Evolutionary conservation across 2,113 vertebrate species (phyloP), one percentile per base, ranked within the genome.

Genomic region (Alethe castanea): DNA sequence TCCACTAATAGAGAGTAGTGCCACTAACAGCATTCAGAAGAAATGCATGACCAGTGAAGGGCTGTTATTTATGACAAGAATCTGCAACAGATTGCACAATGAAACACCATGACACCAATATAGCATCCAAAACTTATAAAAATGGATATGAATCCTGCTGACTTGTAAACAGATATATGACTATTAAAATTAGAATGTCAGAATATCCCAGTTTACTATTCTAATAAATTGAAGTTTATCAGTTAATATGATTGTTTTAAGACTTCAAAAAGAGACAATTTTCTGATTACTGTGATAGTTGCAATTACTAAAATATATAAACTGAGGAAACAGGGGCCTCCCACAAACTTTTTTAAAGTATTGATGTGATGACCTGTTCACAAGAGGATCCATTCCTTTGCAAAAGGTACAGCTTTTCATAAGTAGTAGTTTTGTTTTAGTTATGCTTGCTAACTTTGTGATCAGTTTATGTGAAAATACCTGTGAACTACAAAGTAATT

Each of bases 361-460:
- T 72, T 86, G 53, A 70, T n/a, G 4, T 29, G 38, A 71, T 40
- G 50, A 62, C 19, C 38, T 59, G 10, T 23, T 79, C 8, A 48
- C 22, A n/a, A 50, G 8, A 54, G 15, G 19, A 54, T 12, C 54
- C 1, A 35, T n/a, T 79, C 17, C 13, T 42, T 76, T 19, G 38
- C 31, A 86, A 67, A 86, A 76, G 8, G 7, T 45, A 42, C 19
- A 79, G 12, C 14, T 79, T 59, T 45, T 19, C 12, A 2, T 31
- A 62, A 42, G 3, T 1, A 47, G 15, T 40, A 53, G 12, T 31
- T 74, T 23, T 23, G 3, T 11, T 81, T 54, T 35, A 64, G 19
- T 52, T 81, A 2, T 28, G 19, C 20, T 64, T 1, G 0, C 6
- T 62, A 74, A 8, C 16, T 47, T 36, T 47, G 13, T 28, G 22